phyloP scores from a whole-genome alignment of 2,113 vertebrate genomes.

The Mus pahari region DNA sequence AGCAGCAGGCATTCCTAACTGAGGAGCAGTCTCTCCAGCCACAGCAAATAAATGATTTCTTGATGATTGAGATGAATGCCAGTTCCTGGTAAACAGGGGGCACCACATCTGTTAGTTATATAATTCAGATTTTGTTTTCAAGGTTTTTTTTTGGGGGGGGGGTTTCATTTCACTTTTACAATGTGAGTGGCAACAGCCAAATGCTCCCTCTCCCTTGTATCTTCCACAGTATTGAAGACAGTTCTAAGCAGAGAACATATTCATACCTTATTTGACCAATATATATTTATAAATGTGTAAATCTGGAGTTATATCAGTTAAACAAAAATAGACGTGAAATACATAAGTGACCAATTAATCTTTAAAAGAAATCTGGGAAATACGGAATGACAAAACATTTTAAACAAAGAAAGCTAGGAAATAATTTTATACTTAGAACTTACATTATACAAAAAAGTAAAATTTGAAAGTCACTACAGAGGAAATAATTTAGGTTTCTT shows the following conservation, averaged over 20 bases:
- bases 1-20: neutral
- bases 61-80: slow-evolving; percentile 46
- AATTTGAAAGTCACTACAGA: neutral
- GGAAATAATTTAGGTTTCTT: neutral
- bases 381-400: neutral
- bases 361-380: neutral
- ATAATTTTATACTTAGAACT: neutral
- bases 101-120: neutral
- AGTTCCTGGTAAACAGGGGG: slow-evolving; percentile 49
- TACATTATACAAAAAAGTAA: neutral
- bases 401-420: neutral
- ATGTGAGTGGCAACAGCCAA: neutral
- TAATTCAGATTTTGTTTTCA: slow-evolving; percentile 54
- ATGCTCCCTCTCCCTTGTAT: neutral
- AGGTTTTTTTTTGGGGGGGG: neutral
- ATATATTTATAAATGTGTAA: neutral
- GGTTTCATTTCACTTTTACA: slow-evolving; percentile 34
- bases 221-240: neutral
- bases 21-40: neutral
- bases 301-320: slow-evolving; percentile 8
- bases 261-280: neutral
- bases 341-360: neutral
- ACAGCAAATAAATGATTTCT: slow-evolving; percentile 36
- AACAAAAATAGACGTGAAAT: neutral
- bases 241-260: neutral